phyloP scores from a whole-genome alignment of 2,797 vertebrate species.

The Hephaestus fuliginosus region DNA sequence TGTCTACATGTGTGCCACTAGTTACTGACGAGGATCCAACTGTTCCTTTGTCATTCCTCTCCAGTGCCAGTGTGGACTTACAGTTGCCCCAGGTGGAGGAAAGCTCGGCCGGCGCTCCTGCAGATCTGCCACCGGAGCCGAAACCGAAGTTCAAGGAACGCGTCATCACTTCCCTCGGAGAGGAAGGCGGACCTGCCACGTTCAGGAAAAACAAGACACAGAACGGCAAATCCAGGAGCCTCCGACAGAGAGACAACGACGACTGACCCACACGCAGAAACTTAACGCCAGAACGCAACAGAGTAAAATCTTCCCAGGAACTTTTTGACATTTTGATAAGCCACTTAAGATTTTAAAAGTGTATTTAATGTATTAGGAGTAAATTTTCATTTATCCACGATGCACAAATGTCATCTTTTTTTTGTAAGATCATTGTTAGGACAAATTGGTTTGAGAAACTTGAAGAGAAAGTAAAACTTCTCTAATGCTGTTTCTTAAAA shows the following conservation, averaged over 20 bases:
- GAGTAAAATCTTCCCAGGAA: constrained; percentile 6
- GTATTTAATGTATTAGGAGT: neutral
- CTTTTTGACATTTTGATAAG: neutral
- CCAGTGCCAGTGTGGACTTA: constrained; percentile 90
- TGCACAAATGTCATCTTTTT: neutral
- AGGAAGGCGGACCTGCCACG: constrained; percentile 79
- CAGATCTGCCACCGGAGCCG: constrained; percentile 81
- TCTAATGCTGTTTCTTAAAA: neutral
- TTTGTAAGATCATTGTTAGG: neutral
- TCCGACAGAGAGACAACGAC: constrained; percentile 91
- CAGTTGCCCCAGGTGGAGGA: constrained; percentile 90
- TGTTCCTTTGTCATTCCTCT: constrained; percentile 11
- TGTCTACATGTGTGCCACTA: neutral
- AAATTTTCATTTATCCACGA: neutral
- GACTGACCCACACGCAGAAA: constrained; percentile 67
- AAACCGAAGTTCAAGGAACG: constrained; percentile 94
- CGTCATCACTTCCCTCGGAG: constrained; percentile 93
- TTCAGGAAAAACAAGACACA: constrained; percentile 95
- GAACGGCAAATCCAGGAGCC: constrained; percentile 92
- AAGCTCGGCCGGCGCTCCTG: constrained; percentile 70
- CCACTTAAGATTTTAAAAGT: neutral
- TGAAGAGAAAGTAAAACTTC: neutral
- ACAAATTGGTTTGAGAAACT: constrained; percentile 5
- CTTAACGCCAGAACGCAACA: neutral
- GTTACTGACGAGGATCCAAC: neutral